Evolutionary conservation across 2,797 vertebrate species (phyloP).

Genomic region (Peromyscus melanophrys): DNA sequence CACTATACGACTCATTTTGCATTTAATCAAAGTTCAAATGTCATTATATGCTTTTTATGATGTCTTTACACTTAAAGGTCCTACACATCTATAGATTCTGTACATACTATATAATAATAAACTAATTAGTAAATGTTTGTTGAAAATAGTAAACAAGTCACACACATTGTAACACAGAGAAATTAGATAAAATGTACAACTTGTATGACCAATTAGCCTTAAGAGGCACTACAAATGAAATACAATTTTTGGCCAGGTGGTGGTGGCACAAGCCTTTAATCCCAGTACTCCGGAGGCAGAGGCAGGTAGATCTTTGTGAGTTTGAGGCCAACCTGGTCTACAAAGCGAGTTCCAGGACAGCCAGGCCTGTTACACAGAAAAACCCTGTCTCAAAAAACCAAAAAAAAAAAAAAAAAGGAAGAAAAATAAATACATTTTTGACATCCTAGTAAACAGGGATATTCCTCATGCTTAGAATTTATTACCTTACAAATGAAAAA

Average conservation of each 20-base stretch:
- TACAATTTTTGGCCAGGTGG: not conserved
- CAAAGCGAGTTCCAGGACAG: not conserved
- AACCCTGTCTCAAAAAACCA: not conserved
- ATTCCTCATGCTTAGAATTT: conserved; percentile 53
- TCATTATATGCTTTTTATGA: conserved; percentile 36
- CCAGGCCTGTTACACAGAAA: not conserved
- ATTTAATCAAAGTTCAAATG: conserved; percentile 64
- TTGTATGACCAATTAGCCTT: conserved; percentile 32
- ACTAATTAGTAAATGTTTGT: conserved; percentile 35
- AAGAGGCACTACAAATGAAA: conserved; percentile 38
- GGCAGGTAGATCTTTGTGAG: not conserved
- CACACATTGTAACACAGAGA: conserved; percentile 41
- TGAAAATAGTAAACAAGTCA: conserved; percentile 44
- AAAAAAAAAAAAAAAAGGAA: conserved; percentile 18
- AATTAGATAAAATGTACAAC: conserved; percentile 24
- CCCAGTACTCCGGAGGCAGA: not conserved
- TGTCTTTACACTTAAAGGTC: conserved; percentile 7
- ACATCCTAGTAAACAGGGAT: conserved; percentile 36
- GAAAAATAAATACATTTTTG: conserved; percentile 1
- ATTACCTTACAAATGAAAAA: conserved; percentile 70
- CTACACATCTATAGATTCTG: conserved; percentile 14
- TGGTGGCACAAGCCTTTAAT: not conserved
- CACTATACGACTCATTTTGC: conserved; percentile 2
- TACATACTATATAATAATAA: conserved; percentile 17
- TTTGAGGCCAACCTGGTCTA: not conserved